Base-by-base conservation (phyloP, 2,888 invertebrate species). In the Clunio marinus region DNA sequence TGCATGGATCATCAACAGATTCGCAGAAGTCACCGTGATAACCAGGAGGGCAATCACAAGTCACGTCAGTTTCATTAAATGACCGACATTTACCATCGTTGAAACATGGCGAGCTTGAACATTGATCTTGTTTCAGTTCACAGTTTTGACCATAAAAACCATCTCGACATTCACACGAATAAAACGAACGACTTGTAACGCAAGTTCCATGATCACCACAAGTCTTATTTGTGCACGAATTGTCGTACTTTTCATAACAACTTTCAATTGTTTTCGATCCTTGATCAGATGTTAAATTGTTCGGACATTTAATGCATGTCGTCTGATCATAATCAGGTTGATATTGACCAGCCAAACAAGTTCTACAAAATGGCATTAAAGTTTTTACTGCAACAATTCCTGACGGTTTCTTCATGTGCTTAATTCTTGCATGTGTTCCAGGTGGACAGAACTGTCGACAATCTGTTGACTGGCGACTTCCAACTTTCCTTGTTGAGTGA, bases 361-460 rank as follows among this genome's bases (percentile, higher is more conserved):
- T 80, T 70, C 79, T 78, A 72, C 85, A 81, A 70, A 77, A 83
- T 1, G 85, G 85, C 71, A 77, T 77, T 25, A 85, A 75, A 2
- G 84, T 84, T 1, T 81, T 78, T 8, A 76, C 74, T 8, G 76
- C 71, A 5, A 73, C 73, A 2, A 70, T 63, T 37, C 75, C 73
- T 46, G 74, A 72, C 24, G 73, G 73, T 28, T 67, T 70, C 70
- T 73, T 75, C 1, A 74, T 70, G 17, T 71, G 73, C 70, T 77
- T 78, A 35, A 75, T 75, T 70, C 78, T 74, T 0, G 80, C 80
- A 69, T 76, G 75, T 2, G 79, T 79, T 15, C 87, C 87, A 1
- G 84, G 82, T 10, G 77, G 78, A 73, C 87, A 88, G 68, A 80
- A 74, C 32, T 78, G 85, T 78, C 81, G 80, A 73, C 88, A 88